Evolutionary conservation across 1,140 invertebrate genomes (phyloP).

Genomic region (Drosophila saltans): DNA sequence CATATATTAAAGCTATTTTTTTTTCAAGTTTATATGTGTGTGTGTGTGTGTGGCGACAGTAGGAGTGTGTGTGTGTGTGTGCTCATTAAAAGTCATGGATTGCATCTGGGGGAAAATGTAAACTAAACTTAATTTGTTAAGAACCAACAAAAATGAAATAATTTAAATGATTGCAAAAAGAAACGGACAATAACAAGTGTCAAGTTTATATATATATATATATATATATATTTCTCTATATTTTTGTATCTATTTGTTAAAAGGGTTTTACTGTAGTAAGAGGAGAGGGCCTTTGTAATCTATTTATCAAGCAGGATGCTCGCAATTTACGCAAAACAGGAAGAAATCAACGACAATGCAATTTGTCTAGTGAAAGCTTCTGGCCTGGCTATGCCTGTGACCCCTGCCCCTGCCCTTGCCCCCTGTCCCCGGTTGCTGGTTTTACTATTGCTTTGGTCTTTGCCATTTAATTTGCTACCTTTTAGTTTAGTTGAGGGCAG

Average conservation of each 20-base stretch:
- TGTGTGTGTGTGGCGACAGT: background rate
- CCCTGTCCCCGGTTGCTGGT: too few relatives aligned
- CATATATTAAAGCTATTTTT: slow-evolving; percentile 35
- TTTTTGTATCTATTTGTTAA: slow-evolving; percentile 1
- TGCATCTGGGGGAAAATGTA: slow-evolving; percentile 40
- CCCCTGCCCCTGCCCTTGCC: too few relatives aligned
- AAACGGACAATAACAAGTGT: background rate
- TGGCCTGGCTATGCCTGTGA: background rate
- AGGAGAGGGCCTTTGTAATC: slow-evolving; percentile 41
- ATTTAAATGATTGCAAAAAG: background rate
- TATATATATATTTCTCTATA: too few relatives aligned
- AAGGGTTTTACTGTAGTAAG: background rate
- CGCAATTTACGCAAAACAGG: slow-evolving; percentile 64
- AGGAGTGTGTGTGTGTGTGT: slow-evolving; percentile 21
- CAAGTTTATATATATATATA: background rate
- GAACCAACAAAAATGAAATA: background rate
- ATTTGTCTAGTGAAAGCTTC: slow-evolving; percentile 40
- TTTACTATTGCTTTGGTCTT: background rate
- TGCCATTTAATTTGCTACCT: slow-evolving; percentile 59
- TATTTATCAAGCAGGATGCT: slow-evolving; percentile 62
- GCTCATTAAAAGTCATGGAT: slow-evolving; percentile 52
- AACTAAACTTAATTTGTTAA: slow-evolving; percentile 13
- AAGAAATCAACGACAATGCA: slow-evolving; percentile 62
- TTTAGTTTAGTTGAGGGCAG: slow-evolving; percentile 44
- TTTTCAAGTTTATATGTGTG: slow-evolving; percentile 30